phyloP scores from a whole-genome alignment of 1,140 invertebrate species.

The Lutraria rhynchaena region DNA sequence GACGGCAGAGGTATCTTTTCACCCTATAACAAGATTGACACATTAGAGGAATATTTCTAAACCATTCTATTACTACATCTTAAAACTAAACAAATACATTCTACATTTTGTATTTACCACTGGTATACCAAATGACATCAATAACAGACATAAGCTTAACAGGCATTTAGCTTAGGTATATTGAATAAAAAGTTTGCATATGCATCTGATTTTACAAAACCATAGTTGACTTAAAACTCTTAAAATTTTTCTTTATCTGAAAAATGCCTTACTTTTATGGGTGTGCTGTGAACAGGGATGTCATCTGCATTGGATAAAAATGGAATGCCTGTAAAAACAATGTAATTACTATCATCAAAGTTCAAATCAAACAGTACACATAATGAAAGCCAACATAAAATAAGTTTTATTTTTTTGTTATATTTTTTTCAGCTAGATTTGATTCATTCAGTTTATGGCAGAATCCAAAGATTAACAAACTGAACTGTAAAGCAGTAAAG shows the following conservation, averaged over 20 bases:
- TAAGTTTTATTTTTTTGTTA: not conserved
- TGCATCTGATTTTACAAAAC: too few relatives aligned
- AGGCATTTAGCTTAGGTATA: too few relatives aligned
- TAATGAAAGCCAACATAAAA: not conserved
- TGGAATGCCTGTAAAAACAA: slow-evolving; percentile 35
- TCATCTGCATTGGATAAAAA: slow-evolving; percentile 45
- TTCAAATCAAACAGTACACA: not conserved
- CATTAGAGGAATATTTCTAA: not conserved
- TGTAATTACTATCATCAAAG: too few relatives aligned
- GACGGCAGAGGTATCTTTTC: slow-evolving; percentile 41
- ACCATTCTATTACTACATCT: not conserved
- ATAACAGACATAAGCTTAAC: not conserved
- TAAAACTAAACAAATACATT: not conserved
- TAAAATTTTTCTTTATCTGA: too few relatives aligned
- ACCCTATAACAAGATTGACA: slow-evolving; percentile 6
- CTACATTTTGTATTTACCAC: not conserved
- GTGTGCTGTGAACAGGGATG: slow-evolving; percentile 63
- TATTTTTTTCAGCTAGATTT: not conserved
- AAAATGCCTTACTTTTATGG: slow-evolving; percentile 63
- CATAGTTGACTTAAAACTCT: too few relatives aligned
- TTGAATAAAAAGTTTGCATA: too few relatives aligned
- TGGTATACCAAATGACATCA: not conserved
- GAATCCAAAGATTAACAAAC: not conserved
- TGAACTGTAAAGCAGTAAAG: not conserved
- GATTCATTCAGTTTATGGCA: not conserved